These are phyloP conservation scores for Bergia puertoricense DNA, from an alignment of 92 coral and sea anemone genomes.

Conservation along the genomic window DNA sequence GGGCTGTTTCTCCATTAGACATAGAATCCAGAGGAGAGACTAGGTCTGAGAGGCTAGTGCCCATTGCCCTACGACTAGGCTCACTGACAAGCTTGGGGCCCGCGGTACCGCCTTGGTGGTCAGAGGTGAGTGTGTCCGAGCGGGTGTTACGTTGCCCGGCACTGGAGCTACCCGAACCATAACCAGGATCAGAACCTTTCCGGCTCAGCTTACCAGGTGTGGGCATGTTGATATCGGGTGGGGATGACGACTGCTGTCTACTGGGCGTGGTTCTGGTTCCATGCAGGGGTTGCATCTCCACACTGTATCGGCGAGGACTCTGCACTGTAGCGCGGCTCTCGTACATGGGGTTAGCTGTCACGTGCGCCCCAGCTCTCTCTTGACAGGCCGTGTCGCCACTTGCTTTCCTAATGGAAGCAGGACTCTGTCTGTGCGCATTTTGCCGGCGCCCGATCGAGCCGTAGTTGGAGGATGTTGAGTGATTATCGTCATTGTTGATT, in stretches of 20 bases:
- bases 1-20: conserved; percentile 49
- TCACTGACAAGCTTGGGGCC: conserved; percentile 37
- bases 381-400: conserved; percentile 8
- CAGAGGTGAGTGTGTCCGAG: conserved; percentile 26
- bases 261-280: neutral
- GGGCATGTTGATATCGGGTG: conserved; percentile 8
- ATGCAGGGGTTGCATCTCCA: neutral
- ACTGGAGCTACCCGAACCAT: conserved; percentile 43
- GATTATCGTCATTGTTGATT: conserved; percentile 26
- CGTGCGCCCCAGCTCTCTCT: neutral
- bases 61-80: conserved; percentile 21
- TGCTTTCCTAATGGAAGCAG: conserved; percentile 5
- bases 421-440: conserved; percentile 26
- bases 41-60: conserved; percentile 62
- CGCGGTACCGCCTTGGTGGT: conserved; percentile 23
- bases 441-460: neutral
- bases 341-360: conserved; percentile 8
- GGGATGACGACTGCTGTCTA: conserved; percentile 17
- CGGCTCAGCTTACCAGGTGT: conserved; percentile 41
- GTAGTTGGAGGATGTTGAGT: conserved; percentile 12
- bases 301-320: conserved; percentile 18
- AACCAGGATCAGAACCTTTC: conserved; percentile 41
- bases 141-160: conserved; percentile 36
- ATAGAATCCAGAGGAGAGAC: conserved; percentile 79
- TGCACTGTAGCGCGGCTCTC: conserved; percentile 1